A percentile compares a stretch with the other conserved stretches of the same genome.
phyloP scores from a whole-genome alignment of 1,140 invertebrate species.

The Drosophila equinoxialis region DNA sequence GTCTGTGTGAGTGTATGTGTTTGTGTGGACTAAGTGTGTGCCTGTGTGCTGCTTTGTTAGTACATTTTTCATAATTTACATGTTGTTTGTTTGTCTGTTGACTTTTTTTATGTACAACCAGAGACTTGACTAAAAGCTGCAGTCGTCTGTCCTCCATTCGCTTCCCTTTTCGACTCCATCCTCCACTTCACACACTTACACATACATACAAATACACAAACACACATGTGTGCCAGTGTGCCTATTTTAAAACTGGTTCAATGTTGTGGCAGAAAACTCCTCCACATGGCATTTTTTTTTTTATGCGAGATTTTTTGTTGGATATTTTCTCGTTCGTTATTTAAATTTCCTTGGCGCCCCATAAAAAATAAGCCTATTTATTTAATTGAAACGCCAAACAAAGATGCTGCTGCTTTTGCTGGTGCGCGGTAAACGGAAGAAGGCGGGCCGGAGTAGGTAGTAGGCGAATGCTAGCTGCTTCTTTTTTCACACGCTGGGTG shows the following conservation, averaged over 20 bases:
- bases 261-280: slow-evolving; percentile 41
- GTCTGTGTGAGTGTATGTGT: not conserved
- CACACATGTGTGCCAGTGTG: slow-evolving; percentile 17
- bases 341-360: slow-evolving; percentile 68
- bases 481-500: slow-evolving; percentile 58
- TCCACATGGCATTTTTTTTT: slow-evolving; percentile 46
- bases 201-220: not conserved
- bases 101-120: slow-evolving; percentile 77
- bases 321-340: slow-evolving; percentile 48
- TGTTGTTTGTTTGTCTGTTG: slow-evolving; percentile 76
- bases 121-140: slow-evolving; percentile 76
- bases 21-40: slow-evolving; percentile 20
- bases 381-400: slow-evolving; percentile 73
- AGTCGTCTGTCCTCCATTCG: slow-evolving; percentile 6
- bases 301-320: slow-evolving; percentile 41
- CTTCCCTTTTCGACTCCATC: not conserved
- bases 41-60: slow-evolving; percentile 63
- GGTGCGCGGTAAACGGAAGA: not conserved
- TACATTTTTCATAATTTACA: slow-evolving; percentile 81
- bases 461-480: slow-evolving; percentile 4
- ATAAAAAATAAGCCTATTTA: slow-evolving; percentile 78
- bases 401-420: slow-evolving; percentile 11
- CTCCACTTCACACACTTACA: not conserved
- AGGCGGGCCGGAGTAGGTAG: no score
- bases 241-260: slow-evolving; percentile 63